phyloP scores from a whole-genome alignment of 2,888 invertebrate genomes.

The Alviniconcha strummeri region DNA sequence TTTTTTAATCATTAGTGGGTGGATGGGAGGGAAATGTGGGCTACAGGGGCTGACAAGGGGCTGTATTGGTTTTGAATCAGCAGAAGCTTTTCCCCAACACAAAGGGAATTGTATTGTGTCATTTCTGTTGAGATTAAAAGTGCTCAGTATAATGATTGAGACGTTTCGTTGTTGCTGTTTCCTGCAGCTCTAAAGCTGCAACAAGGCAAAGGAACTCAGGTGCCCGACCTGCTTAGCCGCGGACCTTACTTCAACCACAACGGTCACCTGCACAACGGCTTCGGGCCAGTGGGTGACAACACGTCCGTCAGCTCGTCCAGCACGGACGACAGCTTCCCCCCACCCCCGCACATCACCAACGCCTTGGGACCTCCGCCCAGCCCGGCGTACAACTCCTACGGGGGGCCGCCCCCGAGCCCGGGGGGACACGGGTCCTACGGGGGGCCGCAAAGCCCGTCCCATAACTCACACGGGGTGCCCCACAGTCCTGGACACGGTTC shows the following conservation, averaged over 20 bases:
- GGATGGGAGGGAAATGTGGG: no score
- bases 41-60: no score
- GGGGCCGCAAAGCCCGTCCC: neutral
- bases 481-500: neutral
- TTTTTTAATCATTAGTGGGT: no score
- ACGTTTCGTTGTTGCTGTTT: neutral
- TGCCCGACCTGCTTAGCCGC: slow-evolving; percentile 47
- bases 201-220: slow-evolving; percentile 38
- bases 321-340: slow-evolving; percentile 45
- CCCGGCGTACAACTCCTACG: neutral
- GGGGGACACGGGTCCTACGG: neutral
- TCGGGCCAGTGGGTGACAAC: slow-evolving; percentile 18
- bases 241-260: slow-evolving; percentile 40
- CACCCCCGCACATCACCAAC: slow-evolving; percentile 46
- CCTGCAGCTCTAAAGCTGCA: slow-evolving; percentile 32
- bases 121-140: no score
- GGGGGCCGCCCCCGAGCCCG: slow-evolving; percentile 12
- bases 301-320: slow-evolving; percentile 32
- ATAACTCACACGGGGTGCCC: neutral
- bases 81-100: no score
- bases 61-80: no score
- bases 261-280: slow-evolving; percentile 42
- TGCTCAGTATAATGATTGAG: no score
- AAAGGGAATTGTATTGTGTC: no score
- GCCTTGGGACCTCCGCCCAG: slow-evolving; percentile 24